Evolutionary conservation across 2,113 vertebrate species (phyloP).

Genomic region (Colistium nudipinnis): DNA sequence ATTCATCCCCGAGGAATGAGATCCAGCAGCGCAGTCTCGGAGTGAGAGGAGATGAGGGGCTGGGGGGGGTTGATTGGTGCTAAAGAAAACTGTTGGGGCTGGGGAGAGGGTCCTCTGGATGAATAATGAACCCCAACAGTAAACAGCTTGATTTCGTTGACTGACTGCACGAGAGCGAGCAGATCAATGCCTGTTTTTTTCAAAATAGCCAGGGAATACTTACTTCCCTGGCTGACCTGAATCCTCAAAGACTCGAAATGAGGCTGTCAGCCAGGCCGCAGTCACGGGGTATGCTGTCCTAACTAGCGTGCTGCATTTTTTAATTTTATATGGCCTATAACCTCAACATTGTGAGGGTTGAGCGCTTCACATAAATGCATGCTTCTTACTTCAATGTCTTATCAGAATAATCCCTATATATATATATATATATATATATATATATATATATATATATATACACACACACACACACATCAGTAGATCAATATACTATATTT

Average conservation of each 20-base stretch:
- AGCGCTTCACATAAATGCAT: too few species aligned
- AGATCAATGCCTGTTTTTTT: constrained; percentile 71
- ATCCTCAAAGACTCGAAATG: constrained; percentile 61
- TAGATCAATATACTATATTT: too few species aligned
- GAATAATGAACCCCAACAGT: constrained; percentile 74
- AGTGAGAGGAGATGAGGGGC: constrained; percentile 21
- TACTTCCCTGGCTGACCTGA: constrained; percentile 58
- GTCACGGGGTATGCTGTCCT: constrained; percentile 27
- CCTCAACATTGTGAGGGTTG: neutral
- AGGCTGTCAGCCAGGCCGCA: constrained; percentile 47
- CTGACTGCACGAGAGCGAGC: constrained; percentile 47
- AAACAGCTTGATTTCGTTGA: constrained; percentile 78
- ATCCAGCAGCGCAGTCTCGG: constrained; percentile 69
- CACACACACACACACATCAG: too few species aligned
- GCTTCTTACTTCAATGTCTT: too few species aligned
- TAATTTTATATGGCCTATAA: neutral
- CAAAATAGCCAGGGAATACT: constrained; percentile 64
- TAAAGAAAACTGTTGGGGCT: constrained; percentile 64
- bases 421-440: too few species aligned
- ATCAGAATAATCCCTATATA: too few species aligned
- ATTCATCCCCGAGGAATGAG: constrained; percentile 78
- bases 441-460: too few species aligned
- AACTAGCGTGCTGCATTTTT: constrained; percentile 4
- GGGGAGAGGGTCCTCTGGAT: constrained; percentile 49
- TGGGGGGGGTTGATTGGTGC: constrained; percentile 53